A percentile compares a stretch with the other conserved stretches of the same genome.
These are phyloP conservation scores for Kryptolebias ocellatus DNA, from an alignment of 2,797 vertebrate species.

Conservation along the genomic window DNA sequence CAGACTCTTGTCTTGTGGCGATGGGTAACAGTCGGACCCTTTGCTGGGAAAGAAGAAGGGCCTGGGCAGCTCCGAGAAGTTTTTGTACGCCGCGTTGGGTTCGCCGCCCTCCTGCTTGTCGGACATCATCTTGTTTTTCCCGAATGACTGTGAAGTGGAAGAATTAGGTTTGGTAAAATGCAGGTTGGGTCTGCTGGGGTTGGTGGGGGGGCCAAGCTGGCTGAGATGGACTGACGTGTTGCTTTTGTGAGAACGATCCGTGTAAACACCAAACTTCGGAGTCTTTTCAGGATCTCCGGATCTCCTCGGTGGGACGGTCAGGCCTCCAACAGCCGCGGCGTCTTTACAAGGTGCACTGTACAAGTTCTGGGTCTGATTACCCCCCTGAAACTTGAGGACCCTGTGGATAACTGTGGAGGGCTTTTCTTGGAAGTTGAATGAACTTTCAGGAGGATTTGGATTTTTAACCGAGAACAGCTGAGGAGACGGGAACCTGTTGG, in stretches of 20 bases:
- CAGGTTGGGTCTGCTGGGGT: slow-evolving; percentile 52
- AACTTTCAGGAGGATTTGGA: slow-evolving; percentile 67
- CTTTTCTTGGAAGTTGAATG: slow-evolving; percentile 76
- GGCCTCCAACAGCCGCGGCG: slow-evolving; percentile 49
- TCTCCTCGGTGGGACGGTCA: slow-evolving; percentile 45
- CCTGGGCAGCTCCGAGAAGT: slow-evolving; percentile 69
- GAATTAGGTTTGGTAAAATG: slow-evolving; percentile 63
- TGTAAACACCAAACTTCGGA: slow-evolving; percentile 41
- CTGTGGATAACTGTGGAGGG: slow-evolving; percentile 76
- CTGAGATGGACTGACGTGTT: slow-evolving; percentile 40
- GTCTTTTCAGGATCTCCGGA: slow-evolving; percentile 51
- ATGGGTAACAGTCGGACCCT: slow-evolving; percentile 60
- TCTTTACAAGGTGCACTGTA: slow-evolving; percentile 75
- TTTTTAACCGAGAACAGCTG: slow-evolving; percentile 71
- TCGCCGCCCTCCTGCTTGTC: slow-evolving; percentile 69
- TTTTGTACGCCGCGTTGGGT: slow-evolving; percentile 63
- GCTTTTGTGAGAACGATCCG: slow-evolving; percentile 57
- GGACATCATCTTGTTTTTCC: slow-evolving; percentile 64
- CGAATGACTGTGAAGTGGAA: slow-evolving; percentile 66
- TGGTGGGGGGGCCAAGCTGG: slow-evolving; percentile 52
- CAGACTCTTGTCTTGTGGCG: slow-evolving; percentile 62
- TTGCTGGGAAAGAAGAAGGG: slow-evolving; percentile 73
- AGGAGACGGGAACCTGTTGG: slow-evolving; percentile 69
- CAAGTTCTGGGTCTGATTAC: slow-evolving; percentile 72
- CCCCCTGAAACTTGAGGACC: slow-evolving; percentile 77